Evolutionary conservation across 2,113 vertebrate genomes (phyloP).

Genomic region (Loxodonta africana): DNA sequence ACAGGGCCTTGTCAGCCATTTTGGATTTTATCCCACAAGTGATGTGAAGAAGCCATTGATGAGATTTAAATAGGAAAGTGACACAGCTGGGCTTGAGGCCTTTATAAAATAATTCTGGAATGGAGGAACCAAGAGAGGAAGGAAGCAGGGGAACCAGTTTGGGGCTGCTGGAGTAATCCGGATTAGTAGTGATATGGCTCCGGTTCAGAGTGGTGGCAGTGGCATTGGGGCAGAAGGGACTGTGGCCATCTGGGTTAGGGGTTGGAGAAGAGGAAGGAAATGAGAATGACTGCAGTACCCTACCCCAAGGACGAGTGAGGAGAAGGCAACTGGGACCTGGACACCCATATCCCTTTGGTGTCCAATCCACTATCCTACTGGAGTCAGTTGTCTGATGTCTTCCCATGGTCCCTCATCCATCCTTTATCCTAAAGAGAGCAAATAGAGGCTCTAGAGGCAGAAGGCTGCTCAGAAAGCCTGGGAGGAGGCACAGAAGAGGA

Average conservation of each 20-base stretch:
- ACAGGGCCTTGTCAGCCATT: background rate
- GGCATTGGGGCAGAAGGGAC: background rate
- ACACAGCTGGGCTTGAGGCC: background rate
- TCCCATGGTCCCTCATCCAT: background rate
- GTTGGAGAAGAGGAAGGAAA: background rate
- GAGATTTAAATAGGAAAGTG: conserved; percentile 7
- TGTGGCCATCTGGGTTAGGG: background rate
- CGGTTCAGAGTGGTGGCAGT: background rate
- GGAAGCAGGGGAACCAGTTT: background rate
- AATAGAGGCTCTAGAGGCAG: background rate
- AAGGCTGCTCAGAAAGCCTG: background rate
- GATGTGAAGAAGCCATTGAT: background rate
- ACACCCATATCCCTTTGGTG: background rate
- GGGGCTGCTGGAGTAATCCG: background rate
- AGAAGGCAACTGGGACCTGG: background rate
- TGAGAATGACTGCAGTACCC: background rate
- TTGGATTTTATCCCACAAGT: background rate
- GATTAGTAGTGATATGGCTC: background rate
- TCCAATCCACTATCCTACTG: background rate
- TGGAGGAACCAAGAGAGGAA: background rate
- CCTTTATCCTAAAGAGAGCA: background rate
- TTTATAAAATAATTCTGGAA: background rate
- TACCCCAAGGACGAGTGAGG: background rate
- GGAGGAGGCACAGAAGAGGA: background rate
- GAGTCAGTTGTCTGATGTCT: background rate